Base-by-base conservation (phyloP, 2,113 vertebrate genomes). In the Semnornis frantzii region DNA sequence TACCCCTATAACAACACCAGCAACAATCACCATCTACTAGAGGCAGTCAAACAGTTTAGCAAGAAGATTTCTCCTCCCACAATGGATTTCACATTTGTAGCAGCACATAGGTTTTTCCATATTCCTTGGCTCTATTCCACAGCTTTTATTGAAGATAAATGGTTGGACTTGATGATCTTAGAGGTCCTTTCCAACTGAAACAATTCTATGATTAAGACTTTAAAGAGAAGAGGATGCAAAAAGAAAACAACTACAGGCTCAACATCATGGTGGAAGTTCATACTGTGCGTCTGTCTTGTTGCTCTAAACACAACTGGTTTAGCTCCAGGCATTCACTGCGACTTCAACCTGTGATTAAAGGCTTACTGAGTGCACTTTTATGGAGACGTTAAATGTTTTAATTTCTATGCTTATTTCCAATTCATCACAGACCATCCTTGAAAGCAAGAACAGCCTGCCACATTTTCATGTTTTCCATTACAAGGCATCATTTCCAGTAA, bases 1-100 rank as follows among this genome's bases (percentile, higher is more conserved):
- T 81, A 73, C 72, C 59, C 57, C 85, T 74, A 59, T 86, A 94
- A 81, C 87, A 95, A 89, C 86, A 95, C 89, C 68, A 90, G 75
- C 77, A 82, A 89, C 76, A 70, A 86, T 55, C 62, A 68, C 62
- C 30, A 63, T 55, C n/a, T 42, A 72, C 60, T 28, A 78, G 31
- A 89, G 58, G 31, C 24, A 87, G 58, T 8, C 80, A 62, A 91
- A 57, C 18, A 75, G 73, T 82, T 91, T 59, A 66, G 85, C 76
- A 80, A 82, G 17, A 80, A 82, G 17, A 85, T 74, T 90, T 91
- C 73, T 52, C 66, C 42, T 85, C 83, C 64, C 92, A 62, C 76
- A 75, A 19, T 13, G 37, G 52, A 50, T 85, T 90, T 92, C 31
- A 42, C 14, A 68, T 64, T 13, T 57, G 37, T 60, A 85, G 60